phyloP scores from a whole-genome alignment of 30 jellyfish, hydroid and myxozoan genomes.

The Turritopsis dohrnii region DNA sequence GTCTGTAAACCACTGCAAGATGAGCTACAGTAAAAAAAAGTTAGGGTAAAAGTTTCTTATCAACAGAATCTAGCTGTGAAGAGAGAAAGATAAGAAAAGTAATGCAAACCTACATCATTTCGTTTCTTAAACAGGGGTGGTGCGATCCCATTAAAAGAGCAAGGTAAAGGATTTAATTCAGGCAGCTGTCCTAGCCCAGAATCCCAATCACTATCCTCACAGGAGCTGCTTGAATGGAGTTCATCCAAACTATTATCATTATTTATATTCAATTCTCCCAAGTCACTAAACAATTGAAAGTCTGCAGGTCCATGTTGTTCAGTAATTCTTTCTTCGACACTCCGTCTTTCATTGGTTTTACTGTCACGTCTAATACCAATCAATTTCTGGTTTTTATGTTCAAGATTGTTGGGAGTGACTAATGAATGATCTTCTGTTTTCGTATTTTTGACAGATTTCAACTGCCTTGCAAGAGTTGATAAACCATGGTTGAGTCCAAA shows the following conservation, averaged over 20 bases:
- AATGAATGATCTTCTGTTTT: not conserved
- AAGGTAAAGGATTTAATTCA: constrained; percentile 1
- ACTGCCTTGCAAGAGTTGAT: not conserved
- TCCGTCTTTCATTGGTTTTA: not conserved
- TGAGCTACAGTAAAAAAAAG: constrained; percentile 24
- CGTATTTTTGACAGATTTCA: not conserved
- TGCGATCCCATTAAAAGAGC: constrained; percentile 4
- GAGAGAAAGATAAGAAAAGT: not conserved
- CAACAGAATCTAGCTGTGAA: too few relatives aligned
- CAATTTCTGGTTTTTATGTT: not conserved
- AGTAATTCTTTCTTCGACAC: not conserved
- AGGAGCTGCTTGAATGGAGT: not conserved
- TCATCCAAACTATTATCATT: not conserved
- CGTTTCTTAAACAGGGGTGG: constrained; percentile 48
- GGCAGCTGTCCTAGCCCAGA: constrained; percentile 21
- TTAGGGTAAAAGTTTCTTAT: too few relatives aligned
- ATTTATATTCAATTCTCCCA: not conserved
- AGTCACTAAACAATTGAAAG: not conserved
- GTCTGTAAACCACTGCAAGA: constrained; percentile 50
- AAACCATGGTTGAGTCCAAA: constrained; percentile 2
- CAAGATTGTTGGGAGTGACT: not conserved
- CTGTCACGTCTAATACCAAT: not conserved
- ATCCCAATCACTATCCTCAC: constrained; percentile 18
- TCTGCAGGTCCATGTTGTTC: not conserved
- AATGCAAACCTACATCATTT: constrained; percentile 33